Conservation (phyloP, 2,113 vertebrate genomes). For the Cheilinus undulatus region DNA sequence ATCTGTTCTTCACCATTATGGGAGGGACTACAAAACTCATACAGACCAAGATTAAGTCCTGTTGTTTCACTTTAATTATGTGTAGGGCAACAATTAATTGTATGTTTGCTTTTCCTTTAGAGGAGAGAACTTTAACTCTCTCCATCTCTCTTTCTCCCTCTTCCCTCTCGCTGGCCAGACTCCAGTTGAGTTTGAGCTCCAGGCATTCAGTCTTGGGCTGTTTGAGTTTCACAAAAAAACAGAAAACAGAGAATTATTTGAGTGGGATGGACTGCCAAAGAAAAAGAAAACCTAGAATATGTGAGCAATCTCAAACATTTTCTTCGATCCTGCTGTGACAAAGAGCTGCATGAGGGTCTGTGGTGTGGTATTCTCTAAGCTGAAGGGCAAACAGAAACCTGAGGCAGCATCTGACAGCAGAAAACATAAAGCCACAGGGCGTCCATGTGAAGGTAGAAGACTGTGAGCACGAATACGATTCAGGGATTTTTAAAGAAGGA, state of each 20-base stretch:
- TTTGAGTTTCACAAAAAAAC: conserved; percentile 52
- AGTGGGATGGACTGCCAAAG: conserved; percentile 36
- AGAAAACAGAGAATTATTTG: conserved; percentile 24
- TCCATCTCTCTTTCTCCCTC: conserved; percentile 2
- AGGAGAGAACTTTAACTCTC: conserved; percentile 33
- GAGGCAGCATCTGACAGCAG: conserved; percentile 58
- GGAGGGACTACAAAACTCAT: conserved; percentile 24
- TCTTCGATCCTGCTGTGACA: conserved; percentile 66
- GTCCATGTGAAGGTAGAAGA: conserved; percentile 54
- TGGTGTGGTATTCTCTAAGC: conserved; percentile 59
- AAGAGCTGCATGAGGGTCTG: conserved; percentile 49
- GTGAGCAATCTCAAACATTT: conserved; percentile 44
- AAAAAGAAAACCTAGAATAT: conserved; percentile 27
- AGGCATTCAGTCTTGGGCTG: conserved; percentile 65
- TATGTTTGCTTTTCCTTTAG: not conserved
- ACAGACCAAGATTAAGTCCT: conserved; percentile 17
- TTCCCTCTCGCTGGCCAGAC: conserved; percentile 49
- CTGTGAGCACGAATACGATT: conserved; percentile 67
- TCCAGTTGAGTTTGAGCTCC: conserved; percentile 67
- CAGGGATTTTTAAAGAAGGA: conserved; percentile 44
- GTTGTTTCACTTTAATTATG: conserved; percentile 33
- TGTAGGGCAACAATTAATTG: too few species aligned
- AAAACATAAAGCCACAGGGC: conserved; percentile 57
- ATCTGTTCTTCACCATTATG: conserved; percentile 11
- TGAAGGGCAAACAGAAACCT: conserved; percentile 63